Evolutionary conservation across 2,113 vertebrate species (phyloP), one percentile per base, ranked within the genome.

Genomic region (Dryoscopus gambensis): DNA sequence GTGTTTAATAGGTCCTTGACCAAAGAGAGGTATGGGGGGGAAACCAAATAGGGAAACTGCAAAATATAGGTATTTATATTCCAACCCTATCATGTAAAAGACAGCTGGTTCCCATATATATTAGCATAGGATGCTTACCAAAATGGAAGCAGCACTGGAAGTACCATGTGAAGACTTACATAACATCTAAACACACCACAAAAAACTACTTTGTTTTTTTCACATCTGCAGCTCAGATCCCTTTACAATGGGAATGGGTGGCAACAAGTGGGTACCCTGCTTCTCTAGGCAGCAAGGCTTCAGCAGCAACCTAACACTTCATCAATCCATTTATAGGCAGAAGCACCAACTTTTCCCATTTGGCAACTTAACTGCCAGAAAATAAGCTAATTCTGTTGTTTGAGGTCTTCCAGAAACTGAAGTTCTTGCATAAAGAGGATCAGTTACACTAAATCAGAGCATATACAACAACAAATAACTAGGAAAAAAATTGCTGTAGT

Each of bases 11-110:
- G 18, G 11, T 49, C 44, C 33, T 87, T 67, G 15, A 18, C 5
- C 33, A 28, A 78, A 37, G 19, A 75, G 25, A 74, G 4, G 5
- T 22, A 7, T 9, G 6, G 3, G 3, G 5, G 3, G 1, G 1
- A 56, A 56, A 80, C 1, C 4, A 84, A 49, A 62, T 0, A 42
- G 19, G 28, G 23, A 77, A 92, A 57, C 9, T 0, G 8, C 12
- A 71, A 86, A 53, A 78, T 10, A 40, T 6, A 55, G 24, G 52
- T 15, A 50, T n/a, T 87, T 46, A 7, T 46, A 64, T 22, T 33
- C 22, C 8, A 10, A 35, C 7, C 19, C 37, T 17, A 40, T 35
- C 2, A 37, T 12, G 28, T 17, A n/a, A 65, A 65, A 67, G 46
- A 2, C 37, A 77, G n/a, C 22, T 69, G 11, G 9, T 42, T 82